Percentiles rank a stretch among this genome's conserved stretches.
Evolutionary conservation across 2,888 invertebrate genomes (phyloP).

Genomic region (Subacronicta megacephala): DNA sequence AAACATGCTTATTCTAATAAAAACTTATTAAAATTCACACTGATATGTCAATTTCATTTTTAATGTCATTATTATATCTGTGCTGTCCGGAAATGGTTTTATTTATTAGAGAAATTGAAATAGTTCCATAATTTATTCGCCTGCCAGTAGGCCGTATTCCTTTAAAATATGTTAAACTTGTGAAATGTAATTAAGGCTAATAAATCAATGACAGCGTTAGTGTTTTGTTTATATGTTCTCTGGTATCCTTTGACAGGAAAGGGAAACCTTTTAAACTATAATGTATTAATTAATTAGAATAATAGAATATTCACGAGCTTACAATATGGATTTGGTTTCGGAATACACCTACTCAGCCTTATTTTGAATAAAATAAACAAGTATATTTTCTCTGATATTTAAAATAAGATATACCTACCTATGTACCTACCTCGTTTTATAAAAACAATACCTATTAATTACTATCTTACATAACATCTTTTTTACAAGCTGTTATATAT

Average conservation of each 20-base stretch:
- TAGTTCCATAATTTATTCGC: slow-evolving; percentile 19
- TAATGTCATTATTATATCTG: slow-evolving; percentile 19
- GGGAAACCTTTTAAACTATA: background rate
- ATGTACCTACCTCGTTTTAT: no score
- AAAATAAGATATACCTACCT: background rate
- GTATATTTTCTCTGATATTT: no score
- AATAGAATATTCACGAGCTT: background rate
- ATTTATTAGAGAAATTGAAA: slow-evolving; percentile 40
- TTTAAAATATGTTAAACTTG: background rate
- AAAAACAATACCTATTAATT: no score
- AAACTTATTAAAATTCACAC: slow-evolving; percentile 10
- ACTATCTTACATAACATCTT: no score
- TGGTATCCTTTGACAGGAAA: background rate
- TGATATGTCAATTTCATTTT: slow-evolving; percentile 26
- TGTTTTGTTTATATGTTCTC: no score
- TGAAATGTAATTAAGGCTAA: slow-evolving; percentile 5
- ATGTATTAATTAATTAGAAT: background rate
- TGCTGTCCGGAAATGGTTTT: slow-evolving; percentile 17
- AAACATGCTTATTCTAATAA: slow-evolving; percentile 19
- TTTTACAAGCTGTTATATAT: no score
- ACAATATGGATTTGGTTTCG: background rate
- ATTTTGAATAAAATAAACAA: no score
- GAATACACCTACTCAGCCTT: no score
- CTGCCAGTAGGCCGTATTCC: background rate
- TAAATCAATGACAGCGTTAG: background rate